These are phyloP conservation scores for Lasaia peninsularis DNA, from an alignment of 1,140 invertebrate species.

Conservation along the genomic window DNA sequence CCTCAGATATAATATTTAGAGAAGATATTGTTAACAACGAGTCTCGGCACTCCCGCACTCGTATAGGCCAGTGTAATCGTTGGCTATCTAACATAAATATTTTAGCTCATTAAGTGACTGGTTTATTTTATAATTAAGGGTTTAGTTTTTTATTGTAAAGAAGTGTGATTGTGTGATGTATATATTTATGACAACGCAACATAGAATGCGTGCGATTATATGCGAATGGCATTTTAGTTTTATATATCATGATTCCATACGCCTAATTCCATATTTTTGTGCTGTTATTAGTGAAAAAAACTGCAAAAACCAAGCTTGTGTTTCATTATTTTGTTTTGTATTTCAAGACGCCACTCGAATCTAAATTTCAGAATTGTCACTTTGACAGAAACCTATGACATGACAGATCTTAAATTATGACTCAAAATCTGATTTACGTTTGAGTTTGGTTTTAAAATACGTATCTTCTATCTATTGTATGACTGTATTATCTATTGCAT, in stretches of 20 bases:
- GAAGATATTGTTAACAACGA: slow-evolving; percentile 38
- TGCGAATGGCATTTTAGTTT: not conserved
- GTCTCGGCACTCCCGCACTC: slow-evolving; percentile 20
- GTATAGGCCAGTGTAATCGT: slow-evolving; percentile 68
- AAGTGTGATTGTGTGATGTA: slow-evolving; percentile 73
- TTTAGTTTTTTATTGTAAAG: slow-evolving; percentile 72
- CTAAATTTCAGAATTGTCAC: too few relatives aligned
- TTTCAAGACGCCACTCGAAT: too few relatives aligned
- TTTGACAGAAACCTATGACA: too few relatives aligned
- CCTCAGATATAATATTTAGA: slow-evolving; percentile 45
- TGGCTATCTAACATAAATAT: slow-evolving; percentile 67
- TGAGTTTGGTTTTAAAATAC: too few relatives aligned
- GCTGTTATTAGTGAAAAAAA: too few relatives aligned
- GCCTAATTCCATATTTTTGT: slow-evolving; percentile 2
- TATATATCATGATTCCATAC: slow-evolving; percentile 3
- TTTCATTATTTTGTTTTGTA: too few relatives aligned
- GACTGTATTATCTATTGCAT: too few relatives aligned
- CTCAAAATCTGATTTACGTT: too few relatives aligned
- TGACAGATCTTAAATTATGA: too few relatives aligned
- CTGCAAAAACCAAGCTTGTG: too few relatives aligned
- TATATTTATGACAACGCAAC: slow-evolving; percentile 52
- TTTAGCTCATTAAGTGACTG: slow-evolving; percentile 72
- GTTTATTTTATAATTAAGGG: slow-evolving; percentile 70
- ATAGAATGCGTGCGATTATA: not conserved
- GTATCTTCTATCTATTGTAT: too few relatives aligned